A percentile compares a stretch with the other conserved stretches of the same genome.
Conservation (phyloP, 2,113 vertebrate genomes). For the Cavia aperea region DNA sequence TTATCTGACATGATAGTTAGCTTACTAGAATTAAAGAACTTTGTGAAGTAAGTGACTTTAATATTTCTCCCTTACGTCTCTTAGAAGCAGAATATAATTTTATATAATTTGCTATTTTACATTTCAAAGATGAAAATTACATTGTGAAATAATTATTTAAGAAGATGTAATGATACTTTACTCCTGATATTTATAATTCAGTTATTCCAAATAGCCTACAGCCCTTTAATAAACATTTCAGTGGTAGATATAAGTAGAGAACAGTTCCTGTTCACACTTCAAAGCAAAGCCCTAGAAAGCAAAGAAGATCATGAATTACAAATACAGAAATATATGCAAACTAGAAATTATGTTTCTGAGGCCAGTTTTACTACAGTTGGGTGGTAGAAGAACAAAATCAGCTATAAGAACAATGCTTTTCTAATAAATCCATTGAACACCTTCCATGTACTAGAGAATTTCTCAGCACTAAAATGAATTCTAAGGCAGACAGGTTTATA, state of each 20-base stretch:
- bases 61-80: background rate
- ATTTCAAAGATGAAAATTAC: constrained; percentile 18
- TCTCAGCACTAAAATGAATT: background rate
- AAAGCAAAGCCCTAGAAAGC: background rate
- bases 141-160: constrained; percentile 43
- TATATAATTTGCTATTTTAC: constrained; percentile 21
- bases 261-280: background rate
- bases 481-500: background rate
- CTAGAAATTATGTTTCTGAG: background rate
- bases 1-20: background rate
- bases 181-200: background rate
- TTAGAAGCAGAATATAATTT: constrained; percentile 26
- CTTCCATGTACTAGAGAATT: background rate
- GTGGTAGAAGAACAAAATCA: background rate
- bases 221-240: constrained; percentile 24
- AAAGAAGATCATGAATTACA: background rate
- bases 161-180: background rate
- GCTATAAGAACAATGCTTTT: background rate
- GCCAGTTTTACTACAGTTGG: background rate
- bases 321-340: background rate
- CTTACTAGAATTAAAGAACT: background rate
- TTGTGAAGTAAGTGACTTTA: background rate
- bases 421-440: background rate
- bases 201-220: background rate
- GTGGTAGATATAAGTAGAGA: background rate